Evolutionary conservation across 2,888 invertebrate genomes (phyloP).

Genomic region (Perdita meconis): DNA sequence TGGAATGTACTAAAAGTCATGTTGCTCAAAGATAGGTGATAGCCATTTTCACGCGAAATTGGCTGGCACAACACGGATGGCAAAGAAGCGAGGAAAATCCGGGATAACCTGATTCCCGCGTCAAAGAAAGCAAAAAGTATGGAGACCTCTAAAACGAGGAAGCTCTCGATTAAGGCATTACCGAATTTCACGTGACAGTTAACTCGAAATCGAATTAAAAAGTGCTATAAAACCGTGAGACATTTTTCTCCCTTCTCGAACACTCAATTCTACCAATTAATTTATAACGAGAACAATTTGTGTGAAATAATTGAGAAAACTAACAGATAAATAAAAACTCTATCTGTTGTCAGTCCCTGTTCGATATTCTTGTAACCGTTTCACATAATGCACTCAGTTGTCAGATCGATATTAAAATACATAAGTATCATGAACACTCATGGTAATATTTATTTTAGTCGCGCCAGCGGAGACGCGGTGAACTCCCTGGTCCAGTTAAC

Average conservation of each 20-base stretch:
- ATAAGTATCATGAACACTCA: conserved; percentile 26
- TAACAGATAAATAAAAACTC: too few relatives aligned
- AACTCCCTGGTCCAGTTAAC: conserved; percentile 50
- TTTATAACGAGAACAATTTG: too few relatives aligned
- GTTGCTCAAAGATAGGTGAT: background rate
- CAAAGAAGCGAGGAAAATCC: background rate
- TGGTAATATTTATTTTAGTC: conserved; percentile 30
- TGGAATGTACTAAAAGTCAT: background rate
- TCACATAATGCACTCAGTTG: conserved; percentile 1
- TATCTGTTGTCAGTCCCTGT: too few relatives aligned
- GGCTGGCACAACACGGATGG: background rate
- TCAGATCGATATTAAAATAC: conserved; percentile 6
- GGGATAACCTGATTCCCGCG: background rate
- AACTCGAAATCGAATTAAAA: background rate
- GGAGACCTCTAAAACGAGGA: background rate
- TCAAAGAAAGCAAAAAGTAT: background rate
- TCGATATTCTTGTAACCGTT: too few relatives aligned
- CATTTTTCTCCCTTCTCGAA: background rate
- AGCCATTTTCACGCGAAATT: background rate
- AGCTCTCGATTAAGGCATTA: background rate
- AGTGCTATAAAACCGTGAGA: background rate
- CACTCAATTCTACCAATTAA: background rate
- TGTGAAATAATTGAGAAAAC: background rate
- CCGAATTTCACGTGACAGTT: conserved; percentile 2
- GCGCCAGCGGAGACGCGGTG: conserved; percentile 29